These are phyloP conservation scores for Nasua narica DNA, from an alignment of 2,797 vertebrate species.

Conservation along the genomic window DNA sequence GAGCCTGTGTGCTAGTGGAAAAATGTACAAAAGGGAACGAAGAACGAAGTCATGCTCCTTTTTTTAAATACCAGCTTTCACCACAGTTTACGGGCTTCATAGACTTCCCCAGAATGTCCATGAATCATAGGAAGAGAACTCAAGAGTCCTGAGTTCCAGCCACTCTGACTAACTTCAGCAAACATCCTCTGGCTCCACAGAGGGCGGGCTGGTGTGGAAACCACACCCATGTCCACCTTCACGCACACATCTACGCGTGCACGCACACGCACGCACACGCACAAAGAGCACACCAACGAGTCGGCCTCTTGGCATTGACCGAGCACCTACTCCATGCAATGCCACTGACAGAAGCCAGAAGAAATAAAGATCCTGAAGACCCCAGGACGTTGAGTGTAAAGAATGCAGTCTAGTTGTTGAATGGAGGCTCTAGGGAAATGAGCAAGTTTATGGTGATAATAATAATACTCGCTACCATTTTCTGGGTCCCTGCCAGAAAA, in stretches of 20 bases:
- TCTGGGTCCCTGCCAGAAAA: neutral
- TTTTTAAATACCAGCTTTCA: conserved; percentile 56
- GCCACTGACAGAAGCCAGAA: neutral
- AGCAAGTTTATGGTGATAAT: neutral
- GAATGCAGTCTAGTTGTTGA: neutral
- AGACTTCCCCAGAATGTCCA: conserved; percentile 25
- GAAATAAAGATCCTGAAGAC: neutral
- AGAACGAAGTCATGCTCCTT: conserved; percentile 56
- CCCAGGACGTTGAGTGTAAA: neutral
- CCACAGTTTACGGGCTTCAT: neutral
- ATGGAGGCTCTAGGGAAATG: neutral
- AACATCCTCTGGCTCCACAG: neutral
- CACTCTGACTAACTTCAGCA: conserved; percentile 57
- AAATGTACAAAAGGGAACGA: conserved; percentile 57
- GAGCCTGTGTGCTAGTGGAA: conserved; percentile 40
- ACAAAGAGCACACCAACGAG: neutral
- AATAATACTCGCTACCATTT: neutral
- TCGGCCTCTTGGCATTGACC: neutral
- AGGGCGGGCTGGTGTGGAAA: neutral
- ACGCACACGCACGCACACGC: neutral
- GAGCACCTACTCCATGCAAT: neutral
- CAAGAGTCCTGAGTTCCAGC: conserved; percentile 11
- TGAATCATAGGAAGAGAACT: conserved; percentile 61
- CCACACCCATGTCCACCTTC: neutral
- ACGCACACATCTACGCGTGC: neutral